Percentiles rank a stretch among this genome's conserved stretches.
Conservation (phyloP, 2,113 vertebrate species). For the Noctilio leporinus region DNA sequence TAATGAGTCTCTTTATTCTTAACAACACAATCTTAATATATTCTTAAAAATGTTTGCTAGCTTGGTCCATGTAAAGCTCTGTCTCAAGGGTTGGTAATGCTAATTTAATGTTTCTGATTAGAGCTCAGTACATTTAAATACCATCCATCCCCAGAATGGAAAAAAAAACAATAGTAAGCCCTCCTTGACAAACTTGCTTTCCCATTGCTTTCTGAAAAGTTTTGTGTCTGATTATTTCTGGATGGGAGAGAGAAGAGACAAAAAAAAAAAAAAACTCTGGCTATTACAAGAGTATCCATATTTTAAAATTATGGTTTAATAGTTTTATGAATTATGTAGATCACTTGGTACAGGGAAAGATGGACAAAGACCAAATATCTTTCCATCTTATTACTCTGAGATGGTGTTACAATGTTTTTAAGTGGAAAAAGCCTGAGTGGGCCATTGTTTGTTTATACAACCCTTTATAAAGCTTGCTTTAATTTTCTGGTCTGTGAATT, state of each 20-base stretch:
- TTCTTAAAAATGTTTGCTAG: neutral
- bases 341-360: neutral
- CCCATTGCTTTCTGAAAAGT: neutral
- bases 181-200: neutral
- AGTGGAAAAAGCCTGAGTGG: neutral
- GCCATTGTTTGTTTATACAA: neutral
- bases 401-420: neutral
- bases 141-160: neutral
- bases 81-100: neutral
- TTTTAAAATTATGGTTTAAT: neutral
- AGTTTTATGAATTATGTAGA: neutral
- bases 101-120: neutral
- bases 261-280: neutral
- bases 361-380: neutral
- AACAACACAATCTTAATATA: neutral
- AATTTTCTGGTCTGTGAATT: neutral
- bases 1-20: neutral
- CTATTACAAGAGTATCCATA: neutral
- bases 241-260: neutral
- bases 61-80: neutral
- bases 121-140: neutral
- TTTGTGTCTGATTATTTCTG: neutral
- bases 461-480: neutral
- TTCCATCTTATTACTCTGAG: neutral
- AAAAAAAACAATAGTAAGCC: neutral